Evolutionary conservation across 2,113 vertebrate genomes (phyloP).

Genomic region (Paratilapia polleni): DNA sequence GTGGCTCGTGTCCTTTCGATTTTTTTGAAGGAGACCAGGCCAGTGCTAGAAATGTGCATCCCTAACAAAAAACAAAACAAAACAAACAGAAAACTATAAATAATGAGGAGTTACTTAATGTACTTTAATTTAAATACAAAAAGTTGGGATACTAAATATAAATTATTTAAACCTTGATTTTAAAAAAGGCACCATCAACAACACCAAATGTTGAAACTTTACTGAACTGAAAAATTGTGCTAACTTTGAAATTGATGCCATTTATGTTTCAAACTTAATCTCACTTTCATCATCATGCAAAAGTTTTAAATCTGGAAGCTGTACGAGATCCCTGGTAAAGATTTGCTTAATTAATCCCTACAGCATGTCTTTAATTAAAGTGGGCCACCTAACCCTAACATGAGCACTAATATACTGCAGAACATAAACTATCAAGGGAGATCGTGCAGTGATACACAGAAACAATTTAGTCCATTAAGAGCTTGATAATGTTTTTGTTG

Average conservation of each 20-base stretch:
- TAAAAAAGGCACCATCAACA: no score
- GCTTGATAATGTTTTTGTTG: constrained; percentile 37
- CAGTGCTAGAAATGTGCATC: constrained; percentile 24
- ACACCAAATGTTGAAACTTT: background rate
- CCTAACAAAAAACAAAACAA: background rate
- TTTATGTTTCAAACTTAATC: background rate
- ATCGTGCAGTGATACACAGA: constrained; percentile 13
- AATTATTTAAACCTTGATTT: no score
- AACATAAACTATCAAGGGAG: constrained; percentile 12
- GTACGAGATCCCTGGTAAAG: background rate
- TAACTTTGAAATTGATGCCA: background rate
- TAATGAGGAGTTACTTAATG: background rate
- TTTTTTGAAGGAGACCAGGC: constrained; percentile 44
- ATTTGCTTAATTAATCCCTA: constrained; percentile 34
- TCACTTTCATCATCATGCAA: background rate
- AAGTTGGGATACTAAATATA: background rate
- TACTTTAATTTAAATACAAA: background rate
- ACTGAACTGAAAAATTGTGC: background rate
- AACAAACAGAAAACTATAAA: background rate
- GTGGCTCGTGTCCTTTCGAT: constrained; percentile 48
- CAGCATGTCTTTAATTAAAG: constrained; percentile 27
- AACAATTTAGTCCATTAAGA: constrained; percentile 44
- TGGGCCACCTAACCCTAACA: background rate
- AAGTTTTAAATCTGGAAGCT: constrained; percentile 1
- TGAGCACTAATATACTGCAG: background rate